Conservation (phyloP, 2,797 vertebrate genomes). For the Galaxias olidus region DNA sequence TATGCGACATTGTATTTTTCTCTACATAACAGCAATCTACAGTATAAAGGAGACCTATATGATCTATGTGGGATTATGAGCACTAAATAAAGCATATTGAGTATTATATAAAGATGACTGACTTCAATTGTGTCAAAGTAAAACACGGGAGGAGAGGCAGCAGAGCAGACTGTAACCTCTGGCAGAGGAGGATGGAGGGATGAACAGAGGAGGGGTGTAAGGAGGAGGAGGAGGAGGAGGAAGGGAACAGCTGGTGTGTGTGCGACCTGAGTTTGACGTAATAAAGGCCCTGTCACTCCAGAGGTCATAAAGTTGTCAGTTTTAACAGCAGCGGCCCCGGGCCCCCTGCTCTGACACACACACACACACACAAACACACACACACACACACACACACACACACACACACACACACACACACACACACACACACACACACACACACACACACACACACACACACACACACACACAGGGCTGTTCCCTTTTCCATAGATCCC, state of each 20-base stretch:
- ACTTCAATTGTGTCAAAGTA: not conserved
- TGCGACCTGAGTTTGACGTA: constrained; percentile 53
- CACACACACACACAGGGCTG: constrained; percentile 33
- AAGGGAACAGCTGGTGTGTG: constrained; percentile 61
- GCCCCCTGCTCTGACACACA: constrained; percentile 29
- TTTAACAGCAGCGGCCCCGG: constrained; percentile 45
- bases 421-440: constrained; percentile 6
- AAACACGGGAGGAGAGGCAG: not conserved
- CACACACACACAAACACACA: constrained; percentile 5
- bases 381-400: constrained; percentile 6
- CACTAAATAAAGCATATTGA: too few relatives aligned
- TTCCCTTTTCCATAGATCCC: too few relatives aligned
- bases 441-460: constrained; percentile 8
- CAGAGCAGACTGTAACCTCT: constrained; percentile 61
- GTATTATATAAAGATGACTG: too few relatives aligned
- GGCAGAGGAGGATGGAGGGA: constrained; percentile 46
- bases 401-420: constrained; percentile 36
- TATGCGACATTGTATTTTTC: too few relatives aligned
- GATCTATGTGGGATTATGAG: too few relatives aligned
- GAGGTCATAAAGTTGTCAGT: constrained; percentile 67
- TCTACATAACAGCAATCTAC: too few relatives aligned
- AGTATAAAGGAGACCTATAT: too few relatives aligned
- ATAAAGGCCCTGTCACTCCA: constrained; percentile 60
- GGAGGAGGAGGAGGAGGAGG: constrained; percentile 47
- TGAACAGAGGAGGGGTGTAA: constrained; percentile 46